These are phyloP conservation scores for Acanthococcus lagerstroemiae DNA, from an alignment of 2,888 invertebrate species.

Conservation along the genomic window DNA sequence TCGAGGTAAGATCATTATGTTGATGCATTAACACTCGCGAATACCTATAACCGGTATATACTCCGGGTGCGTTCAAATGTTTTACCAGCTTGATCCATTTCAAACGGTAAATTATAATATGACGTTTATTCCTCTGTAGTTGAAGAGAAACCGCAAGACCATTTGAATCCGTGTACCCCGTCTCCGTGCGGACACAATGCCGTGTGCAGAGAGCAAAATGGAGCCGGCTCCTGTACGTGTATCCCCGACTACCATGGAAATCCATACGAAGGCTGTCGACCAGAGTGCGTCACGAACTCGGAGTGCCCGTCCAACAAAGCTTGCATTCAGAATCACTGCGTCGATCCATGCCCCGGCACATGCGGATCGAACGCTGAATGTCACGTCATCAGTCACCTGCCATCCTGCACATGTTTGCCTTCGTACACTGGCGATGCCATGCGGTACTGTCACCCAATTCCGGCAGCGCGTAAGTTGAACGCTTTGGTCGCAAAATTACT, in stretches of 20 bases:
- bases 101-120: no score
- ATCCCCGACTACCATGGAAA: conserved; percentile 47
- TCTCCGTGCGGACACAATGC: conserved; percentile 48
- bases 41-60: no score
- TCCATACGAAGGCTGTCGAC: conserved; percentile 50
- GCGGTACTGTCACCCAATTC: conserved; percentile 37
- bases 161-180: conserved; percentile 42
- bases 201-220: conserved; percentile 45
- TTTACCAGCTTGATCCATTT: no score
- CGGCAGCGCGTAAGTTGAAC: conserved; percentile 36
- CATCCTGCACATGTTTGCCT: conserved; percentile 44
- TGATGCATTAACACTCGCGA: background rate
- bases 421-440: conserved; percentile 44
- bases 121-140: no score
- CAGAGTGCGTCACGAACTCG: conserved; percentile 48
- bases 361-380: conserved; percentile 46
- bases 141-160: conserved; percentile 38
- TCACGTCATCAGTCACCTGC: conserved; percentile 40
- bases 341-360: conserved; percentile 50
- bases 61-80: no score
- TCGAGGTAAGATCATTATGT: background rate
- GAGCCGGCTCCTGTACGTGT: conserved; percentile 48
- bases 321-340: conserved; percentile 49
- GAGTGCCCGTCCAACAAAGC: conserved; percentile 50
- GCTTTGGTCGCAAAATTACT: background rate